Conservation (phyloP, 92 coral and sea anemone genomes). For the Metridium senile region DNA sequence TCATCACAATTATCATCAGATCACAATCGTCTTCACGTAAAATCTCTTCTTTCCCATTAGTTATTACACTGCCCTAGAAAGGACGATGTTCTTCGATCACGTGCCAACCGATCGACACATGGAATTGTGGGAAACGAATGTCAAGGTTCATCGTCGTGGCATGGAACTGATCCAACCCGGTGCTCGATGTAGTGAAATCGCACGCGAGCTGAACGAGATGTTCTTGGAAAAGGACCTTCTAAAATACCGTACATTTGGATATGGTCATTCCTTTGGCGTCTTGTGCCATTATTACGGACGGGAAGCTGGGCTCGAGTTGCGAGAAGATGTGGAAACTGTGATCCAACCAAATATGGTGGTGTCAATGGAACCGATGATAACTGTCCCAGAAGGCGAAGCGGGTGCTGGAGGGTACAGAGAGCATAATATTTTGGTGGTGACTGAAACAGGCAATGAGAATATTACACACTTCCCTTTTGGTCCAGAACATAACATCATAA, state of each 20-base stretch:
- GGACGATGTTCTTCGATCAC: slow-evolving; percentile 88
- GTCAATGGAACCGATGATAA: slow-evolving; percentile 93
- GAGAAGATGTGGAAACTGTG: slow-evolving; percentile 85
- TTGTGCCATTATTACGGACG: slow-evolving; percentile 92
- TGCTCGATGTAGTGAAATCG: slow-evolving; percentile 78
- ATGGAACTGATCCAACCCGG: slow-evolving; percentile 88
- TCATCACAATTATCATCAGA: background rate
- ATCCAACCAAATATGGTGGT: slow-evolving; percentile 89
- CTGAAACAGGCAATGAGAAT: slow-evolving; percentile 64
- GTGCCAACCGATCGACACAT: slow-evolving; percentile 88
- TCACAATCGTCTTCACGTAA: background rate
- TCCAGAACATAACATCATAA: slow-evolving; percentile 67
- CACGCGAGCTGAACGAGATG: slow-evolving; percentile 81
- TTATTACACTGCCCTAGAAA: slow-evolving; percentile 81
- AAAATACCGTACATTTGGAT: slow-evolving; percentile 85
- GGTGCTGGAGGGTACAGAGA: slow-evolving; percentile 96
- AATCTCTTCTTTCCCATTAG: slow-evolving; percentile 18
- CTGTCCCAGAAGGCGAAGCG: slow-evolving; percentile 85
- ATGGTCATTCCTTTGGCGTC: slow-evolving; percentile 93
- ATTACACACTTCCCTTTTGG: slow-evolving; percentile 88
- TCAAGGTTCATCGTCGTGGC: slow-evolving; percentile 86
- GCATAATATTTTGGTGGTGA: slow-evolving; percentile 84
- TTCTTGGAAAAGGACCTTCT: slow-evolving; percentile 70
- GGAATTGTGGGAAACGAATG: slow-evolving; percentile 88
- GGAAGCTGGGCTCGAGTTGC: slow-evolving; percentile 88